phyloP scores from a whole-genome alignment of 2,888 invertebrate genomes.

The Phaonia tiefii region DNA sequence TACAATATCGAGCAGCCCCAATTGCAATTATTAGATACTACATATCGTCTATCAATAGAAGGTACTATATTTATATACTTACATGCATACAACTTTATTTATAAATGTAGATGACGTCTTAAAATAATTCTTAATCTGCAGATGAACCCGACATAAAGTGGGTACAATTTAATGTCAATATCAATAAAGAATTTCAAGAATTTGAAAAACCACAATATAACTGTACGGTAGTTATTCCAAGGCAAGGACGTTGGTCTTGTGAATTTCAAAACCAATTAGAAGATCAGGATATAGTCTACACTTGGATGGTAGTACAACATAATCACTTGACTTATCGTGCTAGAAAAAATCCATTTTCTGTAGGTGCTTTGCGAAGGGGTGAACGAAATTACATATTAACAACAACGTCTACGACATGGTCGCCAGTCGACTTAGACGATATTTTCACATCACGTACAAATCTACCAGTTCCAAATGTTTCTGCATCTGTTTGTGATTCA shows the following conservation, averaged over 20 bases:
- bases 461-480: background rate
- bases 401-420: constrained; percentile 8
- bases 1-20: constrained; percentile 54
- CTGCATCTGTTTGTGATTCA: background rate
- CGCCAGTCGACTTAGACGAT: background rate
- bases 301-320: constrained; percentile 84
- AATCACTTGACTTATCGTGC: constrained; percentile 80
- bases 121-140: constrained; percentile 67
- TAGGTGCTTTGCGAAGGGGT: constrained; percentile 54
- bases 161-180: constrained; percentile 85
- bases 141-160: constrained; percentile 82
- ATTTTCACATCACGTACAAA: background rate
- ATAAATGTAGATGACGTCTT: background rate
- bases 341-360: constrained; percentile 64
- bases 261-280: constrained; percentile 81
- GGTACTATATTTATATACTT: constrained; percentile 66
- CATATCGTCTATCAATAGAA: constrained; percentile 75
- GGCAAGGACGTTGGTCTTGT: constrained; percentile 82
- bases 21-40: constrained; percentile 70
- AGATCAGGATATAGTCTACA: constrained; percentile 83
- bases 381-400: constrained; percentile 34
- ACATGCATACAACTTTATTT: background rate
- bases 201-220: constrained; percentile 82
- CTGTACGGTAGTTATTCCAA: constrained; percentile 80
- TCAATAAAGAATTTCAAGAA: constrained; percentile 82